A percentile compares a stretch with the other conserved stretches of the same genome.
Evolutionary conservation across 2,797 vertebrate genomes (phyloP).

Genomic region (Microctenopoma lineatum): DNA sequence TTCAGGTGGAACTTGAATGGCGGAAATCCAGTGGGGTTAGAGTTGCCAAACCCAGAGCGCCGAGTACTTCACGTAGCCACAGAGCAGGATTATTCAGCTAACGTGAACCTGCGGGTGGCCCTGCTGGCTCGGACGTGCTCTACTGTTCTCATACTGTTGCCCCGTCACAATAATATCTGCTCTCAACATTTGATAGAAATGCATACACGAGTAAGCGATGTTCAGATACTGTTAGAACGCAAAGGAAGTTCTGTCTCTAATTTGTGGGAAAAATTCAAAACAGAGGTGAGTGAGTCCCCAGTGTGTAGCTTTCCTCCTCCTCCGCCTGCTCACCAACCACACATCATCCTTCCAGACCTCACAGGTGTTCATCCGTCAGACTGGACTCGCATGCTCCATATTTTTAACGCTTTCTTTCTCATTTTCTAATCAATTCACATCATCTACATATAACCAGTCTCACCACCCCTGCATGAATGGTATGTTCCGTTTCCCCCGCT

Average conservation of each 20-base stretch:
- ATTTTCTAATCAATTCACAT: too few species aligned
- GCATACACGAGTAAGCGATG: neutral
- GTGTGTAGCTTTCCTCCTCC: neutral
- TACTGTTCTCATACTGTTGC: constrained; percentile 14
- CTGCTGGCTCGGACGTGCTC: neutral
- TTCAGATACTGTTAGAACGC: neutral
- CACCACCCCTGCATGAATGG: too few species aligned
- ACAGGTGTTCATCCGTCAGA: too few species aligned
- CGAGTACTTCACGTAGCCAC: constrained; percentile 60
- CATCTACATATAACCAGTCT: too few species aligned
- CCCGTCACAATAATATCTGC: constrained; percentile 7
- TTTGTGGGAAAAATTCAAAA: neutral
- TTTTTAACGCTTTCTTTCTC: too few species aligned
- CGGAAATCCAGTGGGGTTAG: constrained; percentile 64
- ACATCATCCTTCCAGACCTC: constrained; percentile 4
- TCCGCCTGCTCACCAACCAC: neutral
- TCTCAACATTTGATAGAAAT: neutral
- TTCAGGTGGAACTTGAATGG: constrained; percentile 68
- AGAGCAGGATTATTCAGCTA: constrained; percentile 58
- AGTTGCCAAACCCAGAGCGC: constrained; percentile 58
- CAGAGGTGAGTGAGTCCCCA: neutral
- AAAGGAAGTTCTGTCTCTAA: neutral
- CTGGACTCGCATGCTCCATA: too few species aligned
- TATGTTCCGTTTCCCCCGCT: too few species aligned
- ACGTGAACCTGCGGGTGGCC: constrained; percentile 55